Percentiles rank a stretch among this genome's conserved stretches.
Evolutionary conservation across 1,140 invertebrate species (phyloP).

Genomic region (Hyposmocoma kahamanoa): DNA sequence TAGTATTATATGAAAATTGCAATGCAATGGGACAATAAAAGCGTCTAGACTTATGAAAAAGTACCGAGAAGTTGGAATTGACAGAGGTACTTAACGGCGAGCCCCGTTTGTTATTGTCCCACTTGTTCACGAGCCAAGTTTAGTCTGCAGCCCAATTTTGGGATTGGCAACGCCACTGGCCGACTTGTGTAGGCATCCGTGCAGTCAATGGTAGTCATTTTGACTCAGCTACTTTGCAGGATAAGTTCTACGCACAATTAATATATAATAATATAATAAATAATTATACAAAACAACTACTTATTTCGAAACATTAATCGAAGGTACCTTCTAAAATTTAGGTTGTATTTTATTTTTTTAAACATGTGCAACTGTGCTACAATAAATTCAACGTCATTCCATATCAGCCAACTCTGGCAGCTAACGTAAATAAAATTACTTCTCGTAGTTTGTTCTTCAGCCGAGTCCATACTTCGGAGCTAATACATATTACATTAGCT

Average conservation of each 20-base stretch:
- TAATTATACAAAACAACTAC: too few relatives aligned
- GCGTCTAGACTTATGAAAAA: conserved; percentile 33
- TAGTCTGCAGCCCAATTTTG: conserved; percentile 11
- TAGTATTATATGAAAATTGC: conserved; percentile 7
- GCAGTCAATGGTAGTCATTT: neutral
- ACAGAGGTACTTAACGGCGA: conserved; percentile 31
- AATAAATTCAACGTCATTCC: too few relatives aligned
- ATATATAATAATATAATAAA: too few relatives aligned
- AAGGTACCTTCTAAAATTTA: too few relatives aligned
- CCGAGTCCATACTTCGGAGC: conserved; percentile 8
- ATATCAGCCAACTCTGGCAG: neutral
- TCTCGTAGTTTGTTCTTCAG: neutral
- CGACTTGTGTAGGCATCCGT: neutral
- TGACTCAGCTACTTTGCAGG: neutral
- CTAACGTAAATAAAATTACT: neutral
- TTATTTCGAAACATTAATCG: too few relatives aligned
- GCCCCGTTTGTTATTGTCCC: conserved; percentile 43
- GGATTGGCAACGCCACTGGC: conserved; percentile 4
- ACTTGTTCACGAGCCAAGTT: conserved; percentile 38
- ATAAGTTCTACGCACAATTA: neutral
- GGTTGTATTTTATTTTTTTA: too few relatives aligned
- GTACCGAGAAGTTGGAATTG: conserved; percentile 31
- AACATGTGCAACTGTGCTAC: too few relatives aligned
- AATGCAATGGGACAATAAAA: conserved; percentile 14
- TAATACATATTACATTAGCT: conserved; percentile 47